Conservation (phyloP, 2,888 invertebrate genomes). For the Pecten maximus region DNA sequence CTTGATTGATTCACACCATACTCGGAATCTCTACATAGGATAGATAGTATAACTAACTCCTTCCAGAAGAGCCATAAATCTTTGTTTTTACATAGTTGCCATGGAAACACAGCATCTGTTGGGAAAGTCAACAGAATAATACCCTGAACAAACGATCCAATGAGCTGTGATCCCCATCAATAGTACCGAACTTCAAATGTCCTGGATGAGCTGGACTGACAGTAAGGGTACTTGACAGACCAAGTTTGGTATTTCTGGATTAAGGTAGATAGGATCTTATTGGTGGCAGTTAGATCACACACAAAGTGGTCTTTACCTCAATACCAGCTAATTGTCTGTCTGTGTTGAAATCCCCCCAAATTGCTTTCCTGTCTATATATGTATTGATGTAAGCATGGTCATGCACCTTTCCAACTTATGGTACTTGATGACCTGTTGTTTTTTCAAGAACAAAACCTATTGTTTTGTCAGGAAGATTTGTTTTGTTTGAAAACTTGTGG, state of each 20-base stretch:
- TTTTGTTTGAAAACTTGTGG: too few relatives aligned
- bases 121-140: neutral
- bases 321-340: neutral
- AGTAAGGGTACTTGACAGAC: neutral
- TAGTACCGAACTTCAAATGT: neutral
- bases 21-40: neutral
- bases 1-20: neutral
- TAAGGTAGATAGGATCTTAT: neutral
- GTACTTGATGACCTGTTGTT: neutral
- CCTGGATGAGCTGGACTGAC: neutral
- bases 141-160: neutral
- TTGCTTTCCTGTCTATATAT: neutral
- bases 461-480: too few relatives aligned
- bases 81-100: constrained; percentile 24
- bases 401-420: neutral
- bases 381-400: neutral
- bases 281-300: neutral
- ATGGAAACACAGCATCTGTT: neutral
- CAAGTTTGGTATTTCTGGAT: neutral
- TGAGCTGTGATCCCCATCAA: neutral
- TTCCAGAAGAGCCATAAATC: neutral
- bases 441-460: too few relatives aligned
- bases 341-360: neutral
- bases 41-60: neutral
- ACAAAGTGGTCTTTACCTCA: neutral